Evolutionary conservation across 2,797 vertebrate genomes (phyloP).

Genomic region (Phrynocephalus vlangalii): DNA sequence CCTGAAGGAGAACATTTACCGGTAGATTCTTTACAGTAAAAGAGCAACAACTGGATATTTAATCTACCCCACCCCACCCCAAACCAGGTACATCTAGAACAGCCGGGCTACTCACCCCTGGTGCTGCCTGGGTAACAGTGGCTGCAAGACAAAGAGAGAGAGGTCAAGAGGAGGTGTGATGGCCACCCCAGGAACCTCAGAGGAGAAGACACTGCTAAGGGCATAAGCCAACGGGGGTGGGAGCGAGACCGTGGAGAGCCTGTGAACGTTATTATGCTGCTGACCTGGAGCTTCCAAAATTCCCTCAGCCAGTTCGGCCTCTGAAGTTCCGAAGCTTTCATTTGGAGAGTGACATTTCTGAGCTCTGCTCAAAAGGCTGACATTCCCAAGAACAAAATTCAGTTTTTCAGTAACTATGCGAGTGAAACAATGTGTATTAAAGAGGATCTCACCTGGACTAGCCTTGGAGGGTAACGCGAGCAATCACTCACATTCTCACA

Average conservation of each 20-base stretch:
- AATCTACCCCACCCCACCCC: not conserved
- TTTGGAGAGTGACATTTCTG: too few species aligned
- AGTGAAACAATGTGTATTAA: not conserved
- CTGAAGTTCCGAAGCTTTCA: too few species aligned
- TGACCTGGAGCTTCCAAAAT: too few species aligned
- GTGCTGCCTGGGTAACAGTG: slow-evolving; percentile 37
- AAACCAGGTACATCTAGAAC: not conserved
- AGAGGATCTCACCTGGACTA: not conserved
- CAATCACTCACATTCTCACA: too few species aligned
- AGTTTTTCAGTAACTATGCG: not conserved
- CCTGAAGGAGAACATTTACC: not conserved
- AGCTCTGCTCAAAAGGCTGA: not conserved
- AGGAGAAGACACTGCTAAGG: not conserved
- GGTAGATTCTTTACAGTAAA: not conserved
- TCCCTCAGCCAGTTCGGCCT: too few species aligned
- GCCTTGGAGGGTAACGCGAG: too few species aligned
- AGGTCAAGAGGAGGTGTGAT: too few species aligned
- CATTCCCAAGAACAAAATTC: not conserved
- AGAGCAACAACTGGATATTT: not conserved
- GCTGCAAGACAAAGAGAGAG: slow-evolving; percentile 45
- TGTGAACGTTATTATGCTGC: not conserved
- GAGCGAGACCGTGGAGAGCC: too few species aligned
- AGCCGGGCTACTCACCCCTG: slow-evolving; percentile 47
- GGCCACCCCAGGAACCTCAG: not conserved
- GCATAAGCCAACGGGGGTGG: not conserved